A percentile compares a stretch with the other conserved stretches of the same genome.
Conservation (phyloP, 2,888 invertebrate genomes). For the Drosophila koepferae region DNA sequence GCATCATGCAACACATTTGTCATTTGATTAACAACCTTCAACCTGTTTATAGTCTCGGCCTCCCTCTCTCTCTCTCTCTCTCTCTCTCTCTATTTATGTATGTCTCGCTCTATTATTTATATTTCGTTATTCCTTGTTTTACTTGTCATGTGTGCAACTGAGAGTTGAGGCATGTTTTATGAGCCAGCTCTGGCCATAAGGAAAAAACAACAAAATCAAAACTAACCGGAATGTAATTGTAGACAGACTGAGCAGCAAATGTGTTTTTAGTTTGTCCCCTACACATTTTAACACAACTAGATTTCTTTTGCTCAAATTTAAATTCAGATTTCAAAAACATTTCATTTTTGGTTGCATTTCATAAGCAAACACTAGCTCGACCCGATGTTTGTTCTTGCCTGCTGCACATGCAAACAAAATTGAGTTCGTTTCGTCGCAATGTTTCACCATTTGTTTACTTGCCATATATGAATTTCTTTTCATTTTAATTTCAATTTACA, state of each 20-base stretch:
- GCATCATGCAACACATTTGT: constrained; percentile 22
- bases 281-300: constrained; percentile 13
- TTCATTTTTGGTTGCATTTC: constrained; percentile 18
- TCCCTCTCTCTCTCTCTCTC: constrained; percentile 7
- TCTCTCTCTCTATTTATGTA: too few relatives aligned
- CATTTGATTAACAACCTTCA: constrained; percentile 52
- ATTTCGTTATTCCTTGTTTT: constrained; percentile 25
- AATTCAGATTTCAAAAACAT: constrained; percentile 11
- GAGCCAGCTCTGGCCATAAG: constrained; percentile 3
- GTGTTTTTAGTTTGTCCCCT: neutral
- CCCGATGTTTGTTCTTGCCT: constrained; percentile 27
- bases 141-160: constrained; percentile 14
- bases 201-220: constrained; percentile 3
- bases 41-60: constrained; percentile 17
- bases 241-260: constrained; percentile 13
- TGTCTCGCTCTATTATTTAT: neutral
- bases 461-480: constrained; percentile 19
- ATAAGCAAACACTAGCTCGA: constrained; percentile 12
- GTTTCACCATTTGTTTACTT: constrained; percentile 52
- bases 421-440: constrained; percentile 23
- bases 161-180: constrained; percentile 37
- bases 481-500: constrained; percentile 11
- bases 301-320: constrained; percentile 8
- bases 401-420: constrained; percentile 26
- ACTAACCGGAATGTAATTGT: constrained; percentile 15